Evolutionary conservation across 2,797 vertebrate species (phyloP), one percentile per base, ranked within the genome.

Genomic region (Discoglossus pictus): DNA sequence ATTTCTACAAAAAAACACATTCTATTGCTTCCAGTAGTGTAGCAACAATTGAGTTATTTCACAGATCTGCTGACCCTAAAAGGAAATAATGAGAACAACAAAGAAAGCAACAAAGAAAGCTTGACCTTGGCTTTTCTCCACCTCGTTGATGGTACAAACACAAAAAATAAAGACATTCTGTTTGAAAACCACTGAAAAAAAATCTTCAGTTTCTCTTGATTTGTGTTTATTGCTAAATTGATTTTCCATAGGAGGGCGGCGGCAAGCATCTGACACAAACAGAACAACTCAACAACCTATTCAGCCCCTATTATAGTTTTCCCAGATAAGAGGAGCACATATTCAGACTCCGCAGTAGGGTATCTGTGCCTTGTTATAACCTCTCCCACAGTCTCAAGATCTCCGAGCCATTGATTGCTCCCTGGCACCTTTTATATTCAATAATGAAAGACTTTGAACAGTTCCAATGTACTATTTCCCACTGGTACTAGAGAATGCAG

Each of bases 381-480:
- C 36, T 67, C 50, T 80, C 63, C 68, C 58, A 76, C 64, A 82
- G 73, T 38, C 61, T 56, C 8, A 8, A 43, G 7, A 59, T 65
- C 71, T 72, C 51, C 59, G 61, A 59, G 27, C 38, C 65, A 11
- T 74, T 81, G 21, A 47, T 18, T 76, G 63, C 31, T 36, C 67
- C 42, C 46, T 59, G 16, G 23, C 38, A 59, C 36, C 61, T 78
- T 67, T 59, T 64, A 75, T 18, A 44, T 1, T 40, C 13, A 27
- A 78, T n/a, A 65, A 31, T 68, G 43, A 54, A 76, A 70, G 2
- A 58, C 58, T 78, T 76, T 73, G 61, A 76, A 74, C 65, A 23
- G 65, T 48, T 31, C 64, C 43, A 58, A 10, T 64, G 27, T 34
- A 61, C 27, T 46, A 39, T 54, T 71, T 51, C 74, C 75, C 54